A percentile compares a stretch with the other conserved stretches of the same genome.
Evolutionary conservation across 2,888 invertebrate genomes (phyloP).

Genomic region (Agrotis segetum): DNA sequence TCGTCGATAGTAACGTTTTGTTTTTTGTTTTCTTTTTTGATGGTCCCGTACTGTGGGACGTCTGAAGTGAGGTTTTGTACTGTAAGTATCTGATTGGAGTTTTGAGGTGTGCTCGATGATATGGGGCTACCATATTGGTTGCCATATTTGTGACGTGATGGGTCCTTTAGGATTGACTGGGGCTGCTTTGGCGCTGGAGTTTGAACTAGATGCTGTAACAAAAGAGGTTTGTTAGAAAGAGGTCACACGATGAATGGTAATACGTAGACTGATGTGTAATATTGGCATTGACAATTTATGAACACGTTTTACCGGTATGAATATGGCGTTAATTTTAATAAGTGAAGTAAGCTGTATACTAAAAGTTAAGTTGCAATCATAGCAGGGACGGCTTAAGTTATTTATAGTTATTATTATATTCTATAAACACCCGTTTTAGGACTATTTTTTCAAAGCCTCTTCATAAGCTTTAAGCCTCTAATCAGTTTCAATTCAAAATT

Average conservation of each 20-base stretch:
- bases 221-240: conserved; percentile 43
- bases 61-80: conserved; percentile 90
- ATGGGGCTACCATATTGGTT: conserved; percentile 88
- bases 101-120: conserved; percentile 86
- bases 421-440: not conserved
- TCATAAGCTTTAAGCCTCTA: conserved; percentile 2
- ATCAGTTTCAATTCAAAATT: conserved; percentile 13
- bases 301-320: no score
- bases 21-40: conserved; percentile 88
- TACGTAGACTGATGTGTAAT: no score
- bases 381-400: not conserved
- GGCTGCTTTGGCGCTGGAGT: conserved; percentile 89
- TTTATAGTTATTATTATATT: not conserved
- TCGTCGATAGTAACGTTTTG: conserved; percentile 89
- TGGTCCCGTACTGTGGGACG: conserved; percentile 90
- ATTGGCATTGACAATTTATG: no score
- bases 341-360: no score
- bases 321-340: no score
- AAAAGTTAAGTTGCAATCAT: not conserved
- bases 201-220: conserved; percentile 86
- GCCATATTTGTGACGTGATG: conserved; percentile 91
- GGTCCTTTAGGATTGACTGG: conserved; percentile 92
- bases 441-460: not conserved
- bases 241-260: not conserved
- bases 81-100: conserved; percentile 91